Base-by-base conservation (phyloP, 2,888 invertebrate genomes). In the Dicranocentrus wangi region DNA sequence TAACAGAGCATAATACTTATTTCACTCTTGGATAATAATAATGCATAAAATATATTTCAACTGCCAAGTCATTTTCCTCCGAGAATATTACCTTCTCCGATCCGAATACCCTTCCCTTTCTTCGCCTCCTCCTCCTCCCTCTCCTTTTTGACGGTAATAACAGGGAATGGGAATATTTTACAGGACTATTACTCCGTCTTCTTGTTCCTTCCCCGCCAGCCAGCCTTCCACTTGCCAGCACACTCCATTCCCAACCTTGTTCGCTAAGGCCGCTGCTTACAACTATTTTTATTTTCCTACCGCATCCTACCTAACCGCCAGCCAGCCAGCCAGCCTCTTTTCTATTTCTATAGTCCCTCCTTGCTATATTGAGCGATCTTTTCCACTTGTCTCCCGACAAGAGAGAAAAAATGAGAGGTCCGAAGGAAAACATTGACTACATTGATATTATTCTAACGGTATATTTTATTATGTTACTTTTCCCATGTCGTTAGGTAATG, bases 1-100 rank as follows among this genome's bases (percentile, higher is more conserved):
- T 72, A 72, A 72, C 72, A 63, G 72, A 72, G 72, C 72, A 72
- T 72, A 72, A 61, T 72, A 63, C 63, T 72, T 72, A 72, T 72
- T 72, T 72, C 63, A 72, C 72, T 63, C 72, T 72, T 72, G 72
- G 63, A 72, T 72, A 55, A 47, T 65, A 73, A 63, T 73, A 73
- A 73, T 25, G 73, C 73, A 73, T 73, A 73, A 73, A 73, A 55
- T 65, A 73, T 65, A 73, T 73, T 65, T 65, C 72, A 42, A 73
- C 65, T 73, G 73, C 65, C 73, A 73, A 73, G 60, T 72, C 72
- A 72, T 73, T 73, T 73, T 73, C 65, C 65, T 63, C 42, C 13
- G 53, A 73, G 53, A 65, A 73, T 73, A 65, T 73, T 65, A 72
- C 65, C 73, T 65, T 73, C 53, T 42, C n/a, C n/a, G n/a, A n/a